Evolutionary conservation across 2,113 vertebrate species (phyloP), one percentile per base, ranked within the genome.

Genomic region (Psilopsiagon aymara): DNA sequence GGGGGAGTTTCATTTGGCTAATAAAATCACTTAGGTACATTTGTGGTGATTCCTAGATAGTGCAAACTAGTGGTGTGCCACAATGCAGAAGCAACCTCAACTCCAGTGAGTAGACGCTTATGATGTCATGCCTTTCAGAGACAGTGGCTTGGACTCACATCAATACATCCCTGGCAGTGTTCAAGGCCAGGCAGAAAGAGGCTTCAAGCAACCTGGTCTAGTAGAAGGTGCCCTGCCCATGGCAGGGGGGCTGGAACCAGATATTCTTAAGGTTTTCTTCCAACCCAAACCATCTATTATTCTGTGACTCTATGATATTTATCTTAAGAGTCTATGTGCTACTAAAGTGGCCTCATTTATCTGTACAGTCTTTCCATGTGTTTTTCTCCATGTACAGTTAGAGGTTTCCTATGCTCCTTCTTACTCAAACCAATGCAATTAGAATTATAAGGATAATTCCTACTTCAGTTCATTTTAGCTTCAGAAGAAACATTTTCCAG

Each of bases 61-160:
- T 12, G 10, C 44, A 51, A 41, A 46, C 24, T 20, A 63, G 53
- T 0, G 0, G 33, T 19, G 52, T 55, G 46, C 29, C 57, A 27
- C 1, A 1, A 35, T 7, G 52, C 17, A 23, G 37, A n/a, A 66
- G 44, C 39, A 60, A n/a, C 79, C 35, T 59, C 1, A 1, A 43
- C 12, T 13, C 17, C 52, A 20, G n/a, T 6, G 17, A 68, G 53
- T 23, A 21, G 31, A 18, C 0, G 1, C 0, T 1, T 9, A 25
- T 31, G 53, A 16, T n/a, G 62, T 7, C 4, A 5, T 7, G 31
- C 47, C 47, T 69, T 41, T 41, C 46, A 55, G 67, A 83, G 51
- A 25, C 52, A 13, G 39, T 10, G 37, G 7, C 47, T 44, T 24
- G 13, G 31, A 11, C 27, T n/a, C 57, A 59, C 33, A 20, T 13